Evolutionary conservation across 2,888 invertebrate species (phyloP).

Genomic region (Ditula angustiorana): DNA sequence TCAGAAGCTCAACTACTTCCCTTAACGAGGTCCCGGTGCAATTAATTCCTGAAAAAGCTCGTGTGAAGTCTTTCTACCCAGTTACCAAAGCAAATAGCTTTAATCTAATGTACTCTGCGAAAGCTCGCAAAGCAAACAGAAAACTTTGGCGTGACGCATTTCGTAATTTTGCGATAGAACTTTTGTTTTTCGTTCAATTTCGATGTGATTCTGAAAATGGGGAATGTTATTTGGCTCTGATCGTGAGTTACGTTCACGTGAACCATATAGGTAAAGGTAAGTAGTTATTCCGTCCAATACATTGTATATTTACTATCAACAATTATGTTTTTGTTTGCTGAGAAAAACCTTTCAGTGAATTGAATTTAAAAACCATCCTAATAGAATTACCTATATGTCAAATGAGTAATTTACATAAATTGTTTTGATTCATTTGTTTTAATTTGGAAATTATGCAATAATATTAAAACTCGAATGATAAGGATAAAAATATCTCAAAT

Average conservation of each 20-base stretch:
- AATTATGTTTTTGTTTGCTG: too few species aligned
- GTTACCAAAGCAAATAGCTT: constrained; percentile 35
- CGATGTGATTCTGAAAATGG: neutral
- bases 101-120: constrained; percentile 30
- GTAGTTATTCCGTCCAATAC: neutral
- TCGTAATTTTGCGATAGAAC: constrained; percentile 13
- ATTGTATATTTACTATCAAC: too few species aligned
- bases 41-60: constrained; percentile 33
- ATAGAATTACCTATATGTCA: too few species aligned
- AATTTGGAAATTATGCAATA: too few species aligned
- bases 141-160: constrained; percentile 15
- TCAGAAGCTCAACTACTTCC: constrained; percentile 11
- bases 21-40: constrained; percentile 23
- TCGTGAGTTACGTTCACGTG: too few species aligned
- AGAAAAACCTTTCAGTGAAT: too few species aligned
- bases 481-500: too few species aligned
- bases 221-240: neutral
- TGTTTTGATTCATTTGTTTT: too few species aligned
- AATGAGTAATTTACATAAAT: too few species aligned
- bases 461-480: too few species aligned
- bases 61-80: constrained; percentile 20
- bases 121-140: constrained; percentile 24
- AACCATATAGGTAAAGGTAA: neutral
- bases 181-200: constrained; percentile 14
- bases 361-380: too few species aligned